Conservation (phyloP, 2,113 vertebrate species). For the Sinocyclocheilus anophthalmus region DNA sequence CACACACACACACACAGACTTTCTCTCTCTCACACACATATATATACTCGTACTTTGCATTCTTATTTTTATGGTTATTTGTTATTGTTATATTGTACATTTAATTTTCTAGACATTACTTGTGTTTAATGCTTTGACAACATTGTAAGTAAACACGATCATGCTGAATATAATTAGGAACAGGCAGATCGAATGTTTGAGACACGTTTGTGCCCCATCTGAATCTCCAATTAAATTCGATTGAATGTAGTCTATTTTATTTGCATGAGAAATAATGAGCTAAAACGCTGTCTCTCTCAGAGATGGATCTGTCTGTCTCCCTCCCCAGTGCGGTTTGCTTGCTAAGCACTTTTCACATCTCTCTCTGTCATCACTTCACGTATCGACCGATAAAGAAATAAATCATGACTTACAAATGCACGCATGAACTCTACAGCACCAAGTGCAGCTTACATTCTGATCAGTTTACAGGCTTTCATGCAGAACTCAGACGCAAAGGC, state of each 20-base stretch:
- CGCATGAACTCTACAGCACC: neutral
- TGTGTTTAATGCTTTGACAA: too few species aligned
- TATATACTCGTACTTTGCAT: too few species aligned
- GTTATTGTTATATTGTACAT: too few species aligned
- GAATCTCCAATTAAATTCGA: neutral
- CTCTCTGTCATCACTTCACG: neutral
- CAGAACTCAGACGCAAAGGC: too few species aligned
- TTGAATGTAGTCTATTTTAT: neutral
- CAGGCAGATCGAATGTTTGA: too few species aligned
- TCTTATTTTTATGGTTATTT: too few species aligned
- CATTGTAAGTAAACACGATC: too few species aligned
- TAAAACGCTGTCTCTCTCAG: neutral
- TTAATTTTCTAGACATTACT: too few species aligned
- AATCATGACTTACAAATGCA: neutral
- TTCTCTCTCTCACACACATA: too few species aligned
- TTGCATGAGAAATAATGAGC: neutral
- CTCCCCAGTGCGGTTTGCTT: slow-evolving; percentile 28
- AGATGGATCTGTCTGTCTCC: neutral
- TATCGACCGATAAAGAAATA: neutral
- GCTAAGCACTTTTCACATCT: slow-evolving; percentile 32
- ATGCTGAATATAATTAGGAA: too few species aligned
- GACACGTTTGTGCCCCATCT: neutral
- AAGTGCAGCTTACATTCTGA: neutral
- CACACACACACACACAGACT: too few species aligned
- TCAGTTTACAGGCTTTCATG: neutral